Conservation (phyloP, 2,113 vertebrate species). For the Fregetta grallaria region DNA sequence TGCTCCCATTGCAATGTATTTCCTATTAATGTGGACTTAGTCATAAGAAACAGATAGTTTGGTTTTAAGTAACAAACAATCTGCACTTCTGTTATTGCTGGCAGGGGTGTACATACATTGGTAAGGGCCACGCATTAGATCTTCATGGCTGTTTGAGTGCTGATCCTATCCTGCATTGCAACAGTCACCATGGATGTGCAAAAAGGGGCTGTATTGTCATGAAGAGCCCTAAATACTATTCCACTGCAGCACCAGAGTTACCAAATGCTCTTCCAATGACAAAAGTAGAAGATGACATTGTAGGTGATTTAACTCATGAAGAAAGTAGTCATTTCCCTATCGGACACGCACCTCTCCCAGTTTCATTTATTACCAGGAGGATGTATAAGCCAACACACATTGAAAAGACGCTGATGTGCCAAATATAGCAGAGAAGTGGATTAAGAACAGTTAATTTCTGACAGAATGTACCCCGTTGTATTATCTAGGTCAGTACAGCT, state of each 20-base stretch:
- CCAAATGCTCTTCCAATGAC: neutral
- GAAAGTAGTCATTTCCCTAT: neutral
- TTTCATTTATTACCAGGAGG: neutral
- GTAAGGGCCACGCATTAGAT: neutral
- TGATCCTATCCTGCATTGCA: neutral
- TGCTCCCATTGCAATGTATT: neutral
- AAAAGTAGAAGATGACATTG: neutral
- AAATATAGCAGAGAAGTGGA: constrained; percentile 31
- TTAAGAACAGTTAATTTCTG: constrained; percentile 56
- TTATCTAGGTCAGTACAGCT: constrained; percentile 57
- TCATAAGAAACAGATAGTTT: neutral
- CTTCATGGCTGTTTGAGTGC: rapidly evolving
- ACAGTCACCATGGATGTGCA: neutral
- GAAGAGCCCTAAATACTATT: neutral
- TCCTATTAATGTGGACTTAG: neutral
- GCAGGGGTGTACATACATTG: neutral
- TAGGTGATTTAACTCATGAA: neutral
- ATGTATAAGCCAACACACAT: neutral
- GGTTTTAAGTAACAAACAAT: no score
- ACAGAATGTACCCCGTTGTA: neutral
- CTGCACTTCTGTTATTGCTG: neutral
- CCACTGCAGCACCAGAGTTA: rapidly evolving
- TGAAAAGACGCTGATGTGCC: neutral
- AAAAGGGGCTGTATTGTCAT: neutral
- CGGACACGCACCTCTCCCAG: neutral